These are phyloP conservation scores for Vidua chalybeata DNA, from an alignment of 2,113 vertebrate species.

Conservation along the genomic window DNA sequence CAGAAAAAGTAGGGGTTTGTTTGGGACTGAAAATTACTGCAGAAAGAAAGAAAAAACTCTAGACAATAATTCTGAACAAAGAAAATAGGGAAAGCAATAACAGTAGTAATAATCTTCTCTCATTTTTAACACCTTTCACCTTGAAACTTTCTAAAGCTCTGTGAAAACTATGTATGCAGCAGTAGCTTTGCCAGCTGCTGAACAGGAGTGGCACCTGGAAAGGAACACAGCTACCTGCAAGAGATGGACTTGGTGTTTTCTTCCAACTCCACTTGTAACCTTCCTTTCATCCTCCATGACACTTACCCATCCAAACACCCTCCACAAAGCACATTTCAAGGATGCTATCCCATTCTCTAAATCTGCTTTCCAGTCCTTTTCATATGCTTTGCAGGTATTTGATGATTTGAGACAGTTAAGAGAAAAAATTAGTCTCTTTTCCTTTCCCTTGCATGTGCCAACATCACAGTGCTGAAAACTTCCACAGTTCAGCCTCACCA, in stretches of 20 bases:
- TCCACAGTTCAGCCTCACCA: not conserved
- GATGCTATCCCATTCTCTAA: not conserved
- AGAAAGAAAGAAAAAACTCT: constrained; percentile 35
- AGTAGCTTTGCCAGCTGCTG: not conserved
- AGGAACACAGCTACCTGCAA: not conserved
- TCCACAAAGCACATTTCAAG: not conserved
- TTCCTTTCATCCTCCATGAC: not conserved
- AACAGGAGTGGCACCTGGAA: not conserved
- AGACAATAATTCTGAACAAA: constrained; percentile 17
- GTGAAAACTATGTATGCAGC: not conserved
- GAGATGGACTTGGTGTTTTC: not conserved
- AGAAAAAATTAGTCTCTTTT: not conserved
- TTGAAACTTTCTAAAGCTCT: constrained; percentile 17
- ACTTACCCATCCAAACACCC: fast-evolving
- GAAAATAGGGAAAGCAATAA: not conserved
- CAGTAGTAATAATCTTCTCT: constrained; percentile 12
- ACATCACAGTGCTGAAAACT: not conserved
- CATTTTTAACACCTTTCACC: constrained; percentile 39
- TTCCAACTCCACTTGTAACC: not conserved
- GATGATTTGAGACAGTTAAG: not conserved
- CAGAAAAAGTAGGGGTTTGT: constrained; percentile 47
- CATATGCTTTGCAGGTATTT: not conserved
- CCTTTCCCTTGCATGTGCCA: fast-evolving
- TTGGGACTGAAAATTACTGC: constrained; percentile 48
- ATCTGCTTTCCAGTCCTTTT: not conserved